These are phyloP conservation scores for Chrysaora quinquecirrha DNA, from an alignment of 30 jellyfish, hydroid and myxozoan genomes.

Conservation along the genomic window DNA sequence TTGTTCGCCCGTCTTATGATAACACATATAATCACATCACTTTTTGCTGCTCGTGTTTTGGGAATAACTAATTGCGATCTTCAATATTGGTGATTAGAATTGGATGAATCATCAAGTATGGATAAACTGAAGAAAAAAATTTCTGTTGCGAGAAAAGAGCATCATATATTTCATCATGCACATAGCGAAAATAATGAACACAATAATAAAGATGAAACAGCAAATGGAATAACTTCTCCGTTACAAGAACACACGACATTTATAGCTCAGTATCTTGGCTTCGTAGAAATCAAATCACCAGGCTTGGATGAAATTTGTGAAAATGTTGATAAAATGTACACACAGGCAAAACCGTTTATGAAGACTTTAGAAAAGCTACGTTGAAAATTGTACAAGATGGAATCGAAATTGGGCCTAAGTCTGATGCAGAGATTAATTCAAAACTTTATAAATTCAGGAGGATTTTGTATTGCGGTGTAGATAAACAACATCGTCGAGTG, in stretches of 20 bases:
- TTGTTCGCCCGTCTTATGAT: no score
- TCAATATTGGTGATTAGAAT: no score
- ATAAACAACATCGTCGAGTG: conserved; percentile 85
- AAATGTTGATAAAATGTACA: conserved; percentile 78
- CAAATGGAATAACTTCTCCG: conserved; percentile 55
- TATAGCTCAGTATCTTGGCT: conserved; percentile 77
- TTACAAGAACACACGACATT: conserved; percentile 39
- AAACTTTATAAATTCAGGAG: conserved; percentile 82
- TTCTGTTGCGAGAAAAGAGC: conserved; percentile 48
- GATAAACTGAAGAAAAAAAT: conserved; percentile 65
- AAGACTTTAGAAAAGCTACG: conserved; percentile 68
- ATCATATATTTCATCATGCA: conserved; percentile 4
- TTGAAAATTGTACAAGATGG: conserved; percentile 77
- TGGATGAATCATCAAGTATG: no score
- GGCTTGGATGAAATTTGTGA: conserved; percentile 92
- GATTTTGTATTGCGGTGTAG: conserved; percentile 94
- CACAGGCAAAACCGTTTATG: conserved; percentile 76
- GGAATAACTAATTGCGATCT: no score
- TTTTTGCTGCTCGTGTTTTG: no score
- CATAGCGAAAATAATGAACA: conserved; percentile 15
- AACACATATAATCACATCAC: no score
- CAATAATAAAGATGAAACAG: conserved; percentile 15
- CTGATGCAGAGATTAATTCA: conserved; percentile 44
- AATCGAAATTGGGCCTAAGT: conserved; percentile 70
- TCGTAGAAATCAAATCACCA: conserved; percentile 82